These are phyloP conservation scores for Torymus tubicola DNA, from an alignment of 2,888 invertebrate species.

Conservation along the genomic window DNA sequence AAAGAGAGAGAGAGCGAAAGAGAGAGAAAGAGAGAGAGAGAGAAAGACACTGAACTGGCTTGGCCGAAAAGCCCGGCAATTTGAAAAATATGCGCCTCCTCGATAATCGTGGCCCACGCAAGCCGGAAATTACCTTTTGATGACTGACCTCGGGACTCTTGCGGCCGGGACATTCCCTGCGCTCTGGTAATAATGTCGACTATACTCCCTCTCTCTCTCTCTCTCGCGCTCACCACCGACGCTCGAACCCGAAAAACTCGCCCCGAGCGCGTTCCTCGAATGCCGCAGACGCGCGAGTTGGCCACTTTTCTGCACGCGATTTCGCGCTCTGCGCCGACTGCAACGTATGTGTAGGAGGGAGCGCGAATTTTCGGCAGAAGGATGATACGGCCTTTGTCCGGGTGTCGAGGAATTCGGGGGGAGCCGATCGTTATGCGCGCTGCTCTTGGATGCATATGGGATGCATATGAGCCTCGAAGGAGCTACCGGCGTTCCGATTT, in stretches of 20 bases:
- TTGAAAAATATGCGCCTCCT: slow-evolving; percentile 39
- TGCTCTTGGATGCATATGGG: too few relatives aligned
- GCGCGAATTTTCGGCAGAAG: too few relatives aligned
- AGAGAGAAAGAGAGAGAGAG: background rate
- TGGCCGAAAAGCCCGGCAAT: slow-evolving; percentile 14
- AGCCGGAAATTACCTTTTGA: slow-evolving; percentile 40
- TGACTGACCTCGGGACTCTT: slow-evolving; percentile 6
- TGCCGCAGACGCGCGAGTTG: slow-evolving; percentile 53
- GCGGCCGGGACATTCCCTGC: slow-evolving; percentile 23
- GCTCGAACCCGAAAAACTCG: slow-evolving; percentile 6
- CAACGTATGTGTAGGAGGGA: too few relatives aligned
- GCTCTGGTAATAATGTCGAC: too few relatives aligned
- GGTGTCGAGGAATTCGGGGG: too few relatives aligned
- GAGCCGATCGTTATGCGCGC: too few relatives aligned
- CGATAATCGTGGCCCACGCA: slow-evolving; percentile 59
- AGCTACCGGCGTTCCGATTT: too few relatives aligned
- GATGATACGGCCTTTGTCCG: too few relatives aligned
- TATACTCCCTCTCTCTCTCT: too few relatives aligned
- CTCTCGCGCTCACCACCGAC: slow-evolving; percentile 2
- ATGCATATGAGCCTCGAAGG: too few relatives aligned
- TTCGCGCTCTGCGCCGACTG: too few relatives aligned
- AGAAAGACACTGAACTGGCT: background rate
- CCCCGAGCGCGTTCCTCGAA: slow-evolving; percentile 58
- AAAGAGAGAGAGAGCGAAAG: background rate
- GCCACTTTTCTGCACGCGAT: slow-evolving; percentile 52